A percentile compares a stretch with the other conserved stretches of the same genome.
phyloP scores from a whole-genome alignment of 2,888 invertebrate species.

The Silvanus unidentatus region DNA sequence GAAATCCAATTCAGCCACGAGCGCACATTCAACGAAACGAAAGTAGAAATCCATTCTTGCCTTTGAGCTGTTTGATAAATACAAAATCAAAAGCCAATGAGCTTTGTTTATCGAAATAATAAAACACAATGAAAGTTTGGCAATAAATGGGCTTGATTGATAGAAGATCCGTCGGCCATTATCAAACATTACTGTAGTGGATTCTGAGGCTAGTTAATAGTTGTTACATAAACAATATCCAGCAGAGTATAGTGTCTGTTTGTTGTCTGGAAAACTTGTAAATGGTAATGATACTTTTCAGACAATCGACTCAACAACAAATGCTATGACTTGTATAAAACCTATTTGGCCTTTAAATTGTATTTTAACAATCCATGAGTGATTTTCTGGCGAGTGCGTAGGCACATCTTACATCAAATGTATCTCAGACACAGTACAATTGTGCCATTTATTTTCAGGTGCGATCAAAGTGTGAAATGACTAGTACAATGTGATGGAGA shows the following conservation, averaged over 20 bases:
- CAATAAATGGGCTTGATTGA: not conserved
- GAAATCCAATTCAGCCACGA: no score
- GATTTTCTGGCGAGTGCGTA: no score
- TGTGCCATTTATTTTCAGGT: no score
- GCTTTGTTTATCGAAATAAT: no score
- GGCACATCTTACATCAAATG: no score
- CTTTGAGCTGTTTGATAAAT: not conserved
- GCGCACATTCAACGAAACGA: not conserved
- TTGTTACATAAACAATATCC: slow-evolving; percentile 1
- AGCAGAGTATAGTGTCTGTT: slow-evolving; percentile 1
- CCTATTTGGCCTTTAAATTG: no score
- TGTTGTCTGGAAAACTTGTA: slow-evolving; percentile 1
- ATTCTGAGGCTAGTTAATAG: not conserved
- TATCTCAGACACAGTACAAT: no score
- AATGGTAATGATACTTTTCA: not conserved
- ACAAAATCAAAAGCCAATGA: not conserved
- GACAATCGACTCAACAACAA: slow-evolving; percentile 1
- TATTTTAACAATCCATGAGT: no score
- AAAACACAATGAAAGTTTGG: slow-evolving; percentile 1
- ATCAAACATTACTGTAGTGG: no score
- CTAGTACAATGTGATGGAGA: no score
- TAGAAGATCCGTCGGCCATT: not conserved
- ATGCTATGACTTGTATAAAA: no score
- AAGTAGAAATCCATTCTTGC: not conserved
- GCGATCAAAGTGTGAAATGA: no score